These are phyloP conservation scores for Anser cygnoides DNA, from an alignment of 2,113 vertebrate genomes.

Conservation along the genomic window DNA sequence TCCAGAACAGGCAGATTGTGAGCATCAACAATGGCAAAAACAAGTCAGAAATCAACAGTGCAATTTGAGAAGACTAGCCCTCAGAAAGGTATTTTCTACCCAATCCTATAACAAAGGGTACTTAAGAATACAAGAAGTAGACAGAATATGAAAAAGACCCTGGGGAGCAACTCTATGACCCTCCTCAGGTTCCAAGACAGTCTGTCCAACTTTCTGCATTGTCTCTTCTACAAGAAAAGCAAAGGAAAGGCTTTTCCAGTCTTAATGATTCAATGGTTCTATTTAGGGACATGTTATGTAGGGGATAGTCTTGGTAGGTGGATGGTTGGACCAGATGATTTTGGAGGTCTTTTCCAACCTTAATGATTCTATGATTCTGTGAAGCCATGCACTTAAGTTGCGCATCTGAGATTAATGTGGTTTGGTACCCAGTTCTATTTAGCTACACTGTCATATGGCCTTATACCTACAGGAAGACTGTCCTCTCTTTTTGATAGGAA, in stretches of 20 bases:
- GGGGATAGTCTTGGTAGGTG: too few relatives aligned
- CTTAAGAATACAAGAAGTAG: background rate
- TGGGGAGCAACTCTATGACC: background rate
- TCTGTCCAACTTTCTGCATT: background rate
- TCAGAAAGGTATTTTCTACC: accelerated
- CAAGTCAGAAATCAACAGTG: background rate
- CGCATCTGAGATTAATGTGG: background rate
- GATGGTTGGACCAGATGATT: too few relatives aligned
- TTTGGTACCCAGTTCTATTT: background rate
- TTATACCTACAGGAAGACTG: background rate
- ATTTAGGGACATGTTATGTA: too few relatives aligned
- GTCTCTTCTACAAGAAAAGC: too few relatives aligned
- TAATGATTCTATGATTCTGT: too few relatives aligned
- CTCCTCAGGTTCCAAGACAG: background rate
- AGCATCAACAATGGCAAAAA: background rate
- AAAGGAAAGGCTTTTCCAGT: too few relatives aligned
- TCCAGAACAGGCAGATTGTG: background rate
- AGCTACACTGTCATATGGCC: background rate
- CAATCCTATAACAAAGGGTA: background rate
- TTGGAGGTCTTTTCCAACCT: too few relatives aligned
- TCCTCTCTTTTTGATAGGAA: background rate
- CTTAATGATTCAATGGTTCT: too few relatives aligned
- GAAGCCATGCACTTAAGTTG: background rate
- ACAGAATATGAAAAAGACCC: background rate
- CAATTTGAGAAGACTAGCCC: background rate